Evolutionary conservation across 2,797 vertebrate species (phyloP), one percentile per base, ranked within the genome.

Genomic region (Enteromius anoplus): DNA sequence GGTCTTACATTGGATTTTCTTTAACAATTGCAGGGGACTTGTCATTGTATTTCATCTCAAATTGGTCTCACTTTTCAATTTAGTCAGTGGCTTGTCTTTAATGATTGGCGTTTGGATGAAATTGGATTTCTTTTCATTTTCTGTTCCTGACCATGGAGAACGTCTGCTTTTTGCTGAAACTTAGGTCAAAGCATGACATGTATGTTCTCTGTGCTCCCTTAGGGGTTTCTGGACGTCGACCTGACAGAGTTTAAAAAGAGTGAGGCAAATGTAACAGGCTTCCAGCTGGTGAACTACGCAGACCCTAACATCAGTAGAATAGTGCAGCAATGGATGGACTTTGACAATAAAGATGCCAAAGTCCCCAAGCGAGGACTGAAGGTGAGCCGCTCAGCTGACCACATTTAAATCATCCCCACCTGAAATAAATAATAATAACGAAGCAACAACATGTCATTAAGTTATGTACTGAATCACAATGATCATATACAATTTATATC

Each of bases 151-250:
- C 19, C 7, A 4, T 26, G 14, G 19, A 78, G 34, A 65, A 4
- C 19, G 32, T 17, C 15, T 47, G 15, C 21, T 29, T 55, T 69
- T n/a, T 42, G 49, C 17, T 5, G 19, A 14, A 51, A 32, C 1
- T 78, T 21, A 12, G 23, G 75, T 75, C 32, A 62, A 19, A 64
- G 42, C 26, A 19, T 32, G 45, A 23, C 21, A 14, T 45, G 69
- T 23, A 29, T 62, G 5, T 78, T 79, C 5, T 58, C 19, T 85
- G 11, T 23, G 68, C 12, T 84, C 34, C 60, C 80, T 3, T 89
- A 99, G 98, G 98, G 98, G n/a, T 99, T 99, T 91, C 95, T 99
- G 93, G 98, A 99, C 90, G 97, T 99, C 2, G 96, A 99, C 89
- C 91, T 99, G 88, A 96, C 94, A 32, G 97, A 98, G 88, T 97